Percentiles rank a stretch among this genome's conserved stretches.
phyloP scores from a whole-genome alignment of 37 sponge, comb jelly and placozoan genomes.

The Halisarca cf. caerulea region DNA sequence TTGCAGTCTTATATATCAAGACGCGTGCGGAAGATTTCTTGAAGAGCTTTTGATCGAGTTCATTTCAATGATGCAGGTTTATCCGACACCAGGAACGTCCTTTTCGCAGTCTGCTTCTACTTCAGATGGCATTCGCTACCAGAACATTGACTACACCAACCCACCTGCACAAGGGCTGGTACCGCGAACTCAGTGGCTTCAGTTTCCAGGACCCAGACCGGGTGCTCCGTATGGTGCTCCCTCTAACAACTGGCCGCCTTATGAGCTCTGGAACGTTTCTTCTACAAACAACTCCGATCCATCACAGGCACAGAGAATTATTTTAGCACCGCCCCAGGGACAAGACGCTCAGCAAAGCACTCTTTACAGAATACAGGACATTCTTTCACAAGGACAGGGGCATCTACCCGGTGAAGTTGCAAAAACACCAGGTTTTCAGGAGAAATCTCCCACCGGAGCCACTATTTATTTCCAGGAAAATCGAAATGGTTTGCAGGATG shows the following conservation, averaged over 20 bases:
- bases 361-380: slow-evolving; percentile 70
- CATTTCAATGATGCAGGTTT: not conserved
- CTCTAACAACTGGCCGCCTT: slow-evolving; percentile 11
- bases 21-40: too few relatives aligned
- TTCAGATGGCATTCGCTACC: slow-evolving; percentile 16
- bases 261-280: slow-evolving; percentile 6
- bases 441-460: slow-evolving; percentile 72
- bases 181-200: slow-evolving; percentile 15
- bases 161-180: not conserved
- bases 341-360: slow-evolving; percentile 15
- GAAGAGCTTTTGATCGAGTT: too few relatives aligned
- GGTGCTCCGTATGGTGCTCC: not conserved
- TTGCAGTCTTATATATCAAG: too few relatives aligned
- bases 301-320: not conserved
- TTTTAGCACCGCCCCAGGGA: not conserved
- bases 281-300: not conserved
- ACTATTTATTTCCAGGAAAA: slow-evolving; percentile 13
- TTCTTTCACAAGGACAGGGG: slow-evolving; percentile 51
- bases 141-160: slow-evolving; percentile 4
- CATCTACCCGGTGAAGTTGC: slow-evolving; percentile 66
- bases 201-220: slow-evolving; percentile 1
- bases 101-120: slow-evolving; percentile 17
- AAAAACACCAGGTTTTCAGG: slow-evolving; percentile 60
- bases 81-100: not conserved
- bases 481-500: not conserved